Percentiles rank a stretch among this genome's conserved stretches.
These are phyloP conservation scores for Grallaria varia DNA, from an alignment of 2,113 vertebrate species.

Conservation along the genomic window DNA sequence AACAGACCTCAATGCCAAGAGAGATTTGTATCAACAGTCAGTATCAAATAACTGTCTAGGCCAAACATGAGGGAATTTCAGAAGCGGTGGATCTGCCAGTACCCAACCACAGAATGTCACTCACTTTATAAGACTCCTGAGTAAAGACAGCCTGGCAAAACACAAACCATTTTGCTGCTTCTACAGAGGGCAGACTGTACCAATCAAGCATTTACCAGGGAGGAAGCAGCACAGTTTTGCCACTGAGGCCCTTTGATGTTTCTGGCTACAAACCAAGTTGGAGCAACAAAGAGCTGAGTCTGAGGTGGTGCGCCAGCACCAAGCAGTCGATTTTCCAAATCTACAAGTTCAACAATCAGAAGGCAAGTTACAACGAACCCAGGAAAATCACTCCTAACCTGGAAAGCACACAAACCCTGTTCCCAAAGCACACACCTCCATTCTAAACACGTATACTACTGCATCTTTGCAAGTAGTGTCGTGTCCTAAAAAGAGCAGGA, in stretches of 20 bases:
- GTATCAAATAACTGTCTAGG: neutral
- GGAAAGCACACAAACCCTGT: constrained; percentile 42
- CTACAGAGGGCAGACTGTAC: neutral
- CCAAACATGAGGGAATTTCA: neutral
- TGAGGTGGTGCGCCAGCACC: constrained; percentile 19
- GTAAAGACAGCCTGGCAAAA: neutral
- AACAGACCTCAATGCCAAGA: neutral
- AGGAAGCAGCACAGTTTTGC: constrained; percentile 41
- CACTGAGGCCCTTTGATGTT: constrained; percentile 35
- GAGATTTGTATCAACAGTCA: neutral
- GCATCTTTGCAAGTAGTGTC: constrained; percentile 31
- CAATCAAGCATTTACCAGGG: constrained; percentile 4
- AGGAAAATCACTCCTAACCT: constrained; percentile 48
- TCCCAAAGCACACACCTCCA: constrained; percentile 46
- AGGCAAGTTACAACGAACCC: constrained; percentile 52
- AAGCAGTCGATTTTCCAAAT: constrained; percentile 19
- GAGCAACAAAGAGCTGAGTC: constrained; percentile 11
- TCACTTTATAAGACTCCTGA: neutral
- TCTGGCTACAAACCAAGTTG: constrained; percentile 30
- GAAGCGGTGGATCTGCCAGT: neutral
- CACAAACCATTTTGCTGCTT: neutral
- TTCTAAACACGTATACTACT: constrained; percentile 29
- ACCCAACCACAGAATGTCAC: neutral
- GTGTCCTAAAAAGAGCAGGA: constrained; percentile 41
- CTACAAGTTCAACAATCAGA: constrained; percentile 40